phyloP scores from a whole-genome alignment of 2,113 vertebrate genomes.

The Chaetodon auriga region DNA sequence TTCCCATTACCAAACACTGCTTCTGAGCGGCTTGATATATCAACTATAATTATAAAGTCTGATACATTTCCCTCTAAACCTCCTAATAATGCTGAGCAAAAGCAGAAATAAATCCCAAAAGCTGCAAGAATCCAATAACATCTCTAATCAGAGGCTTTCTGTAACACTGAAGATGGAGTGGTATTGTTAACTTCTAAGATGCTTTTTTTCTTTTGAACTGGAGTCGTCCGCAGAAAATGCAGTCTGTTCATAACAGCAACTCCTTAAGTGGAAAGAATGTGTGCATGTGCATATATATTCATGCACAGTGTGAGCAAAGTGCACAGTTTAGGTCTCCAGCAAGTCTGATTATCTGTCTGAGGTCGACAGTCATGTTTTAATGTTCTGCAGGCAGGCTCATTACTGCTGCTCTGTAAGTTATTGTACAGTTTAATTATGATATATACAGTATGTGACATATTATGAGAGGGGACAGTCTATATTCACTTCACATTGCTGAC shows the following conservation, averaged over 20 bases:
- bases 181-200: constrained; percentile 7
- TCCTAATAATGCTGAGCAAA: not conserved
- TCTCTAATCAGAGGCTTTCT: constrained; percentile 24
- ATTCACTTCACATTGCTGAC: constrained; percentile 40
- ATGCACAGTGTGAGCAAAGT: not conserved
- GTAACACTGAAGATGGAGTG: constrained; percentile 28
- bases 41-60: not conserved
- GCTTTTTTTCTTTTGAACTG: constrained; percentile 7
- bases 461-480: not conserved
- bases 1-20: not conserved
- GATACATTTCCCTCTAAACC: not conserved
- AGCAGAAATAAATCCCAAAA: constrained; percentile 45
- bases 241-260: not conserved
- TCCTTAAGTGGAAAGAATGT: not conserved
- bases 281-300: not conserved
- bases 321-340: not conserved
- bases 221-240: not conserved
- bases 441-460: not conserved
- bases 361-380: constrained; percentile 19
- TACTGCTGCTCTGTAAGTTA: constrained; percentile 14
- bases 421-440: not conserved
- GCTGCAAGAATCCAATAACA: constrained; percentile 18
- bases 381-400: not conserved
- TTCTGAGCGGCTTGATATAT: constrained; percentile 19
- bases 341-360: not conserved